Evolutionary conservation across 2,797 vertebrate species (phyloP).

Genomic region (Podargus strigoides): DNA sequence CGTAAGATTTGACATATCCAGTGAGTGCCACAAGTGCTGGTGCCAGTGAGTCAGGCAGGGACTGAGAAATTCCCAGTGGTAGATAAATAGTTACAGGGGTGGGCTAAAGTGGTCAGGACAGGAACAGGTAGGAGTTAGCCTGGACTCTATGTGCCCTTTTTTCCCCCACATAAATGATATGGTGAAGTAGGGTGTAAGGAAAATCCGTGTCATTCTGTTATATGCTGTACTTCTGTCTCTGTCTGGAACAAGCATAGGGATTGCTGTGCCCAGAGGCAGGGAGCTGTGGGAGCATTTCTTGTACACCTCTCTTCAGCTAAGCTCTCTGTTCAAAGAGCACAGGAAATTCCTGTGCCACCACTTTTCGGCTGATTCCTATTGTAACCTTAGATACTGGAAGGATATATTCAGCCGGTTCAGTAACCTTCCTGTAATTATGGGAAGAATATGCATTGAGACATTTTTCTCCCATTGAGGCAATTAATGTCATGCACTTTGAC

Average conservation of each 20-base stretch:
- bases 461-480: neutral
- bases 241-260: neutral
- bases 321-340: slow-evolving; percentile 76
- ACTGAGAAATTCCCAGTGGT: neutral
- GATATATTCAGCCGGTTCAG: neutral
- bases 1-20: neutral
- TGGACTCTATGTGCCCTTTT: neutral
- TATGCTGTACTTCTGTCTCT: neutral
- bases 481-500: neutral
- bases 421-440: neutral
- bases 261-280: neutral
- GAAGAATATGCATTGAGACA: neutral
- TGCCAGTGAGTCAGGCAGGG: neutral
- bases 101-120: neutral
- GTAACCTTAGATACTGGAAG: neutral
- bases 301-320: slow-evolving; percentile 79
- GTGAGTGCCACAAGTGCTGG: neutral
- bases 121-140: neutral
- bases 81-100: neutral
- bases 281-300: slow-evolving; percentile 75
- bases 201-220: neutral
- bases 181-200: neutral
- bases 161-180: neutral
- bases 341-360: slow-evolving; percentile 75
- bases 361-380: neutral